Base-by-base conservation (phyloP, 1,140 invertebrate genomes). In the Charaxes varanes region DNA sequence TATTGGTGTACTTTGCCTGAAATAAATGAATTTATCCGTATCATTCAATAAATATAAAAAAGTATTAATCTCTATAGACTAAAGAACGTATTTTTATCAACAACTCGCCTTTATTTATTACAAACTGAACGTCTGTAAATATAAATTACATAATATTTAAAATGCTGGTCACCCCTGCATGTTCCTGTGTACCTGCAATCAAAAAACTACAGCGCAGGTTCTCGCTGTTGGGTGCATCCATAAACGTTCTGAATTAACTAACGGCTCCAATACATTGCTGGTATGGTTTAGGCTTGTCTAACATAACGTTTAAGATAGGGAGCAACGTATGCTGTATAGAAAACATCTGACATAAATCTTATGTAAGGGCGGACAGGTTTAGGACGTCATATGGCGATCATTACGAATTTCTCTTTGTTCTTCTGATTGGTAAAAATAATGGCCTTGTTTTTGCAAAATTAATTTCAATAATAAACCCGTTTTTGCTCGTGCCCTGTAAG, bases 311-410 rank as follows among this genome's bases (percentile, higher is more conserved):
- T 2, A 24, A 32, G n/a, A 11, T 19, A 50, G 3, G n/a, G 6
- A 35, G 59, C 43, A 59, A 63, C 61, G 59, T 41, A 59, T 31
- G 12, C 5, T 3, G 3, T n/a, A 15, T 28, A 21, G 56, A 59
- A 21, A 36, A 43, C 62, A 41, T 31, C 32, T 35, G 2, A 18
- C 19, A 60, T 63, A 58, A 62, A 65, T 70, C 58, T 61, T 61
- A 24, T 21, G 32, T 38, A 61, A 64, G 58, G 53, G 57, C 56
- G 41, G 55, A 47, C 56, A 53, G 42, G 36, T 27, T 54, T 43
- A 46, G 52, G 69, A 79, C 74, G 72, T 70, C 77, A 81, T 74
- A 74, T 76, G 72, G 73, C 47, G 71, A 61, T 63, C 60, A 60
- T 62, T 66, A 69, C 62, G 57, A 70, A 69, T 73, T 64, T 66